Evolutionary conservation across 2,888 invertebrate species (phyloP).

Genomic region (Ennomos quercinarius): DNA sequence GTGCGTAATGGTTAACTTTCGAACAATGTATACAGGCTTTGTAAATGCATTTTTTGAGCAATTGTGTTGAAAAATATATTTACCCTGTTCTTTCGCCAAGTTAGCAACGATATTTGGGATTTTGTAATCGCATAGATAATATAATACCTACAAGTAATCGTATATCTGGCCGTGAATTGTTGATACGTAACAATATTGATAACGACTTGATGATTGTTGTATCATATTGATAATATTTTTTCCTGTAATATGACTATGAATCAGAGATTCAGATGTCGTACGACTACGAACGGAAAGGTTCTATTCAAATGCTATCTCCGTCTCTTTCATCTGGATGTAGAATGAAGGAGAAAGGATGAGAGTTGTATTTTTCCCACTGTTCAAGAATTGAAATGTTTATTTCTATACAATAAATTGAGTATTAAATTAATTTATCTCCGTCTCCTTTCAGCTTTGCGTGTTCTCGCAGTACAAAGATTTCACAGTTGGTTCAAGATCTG

Average conservation of each 20-base stretch:
- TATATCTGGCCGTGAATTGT: conserved; percentile 35
- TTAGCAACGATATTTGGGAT: conserved; percentile 9
- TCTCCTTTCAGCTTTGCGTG: conserved; percentile 92
- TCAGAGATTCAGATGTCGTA: background rate
- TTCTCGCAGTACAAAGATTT: conserved; percentile 98
- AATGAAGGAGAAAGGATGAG: no score
- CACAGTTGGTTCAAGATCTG: conserved; percentile 92
- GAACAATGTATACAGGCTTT: no score
- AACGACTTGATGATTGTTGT: conserved; percentile 27
- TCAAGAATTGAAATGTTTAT: background rate
- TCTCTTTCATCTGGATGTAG: no score
- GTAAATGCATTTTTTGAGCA: no score
- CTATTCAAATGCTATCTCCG: no score
- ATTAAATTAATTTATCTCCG: conserved; percentile 32
- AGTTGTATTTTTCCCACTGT: background rate
- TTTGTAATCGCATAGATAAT: conserved; percentile 39
- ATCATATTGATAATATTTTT: conserved; percentile 30
- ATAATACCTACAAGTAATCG: no score
- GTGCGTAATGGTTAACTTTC: no score
- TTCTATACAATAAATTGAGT: no score
- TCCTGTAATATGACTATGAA: conserved; percentile 19
- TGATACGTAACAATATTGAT: conserved; percentile 39
- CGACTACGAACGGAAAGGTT: no score
- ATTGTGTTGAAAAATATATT: no score
- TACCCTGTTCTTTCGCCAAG: no score